phyloP scores from a whole-genome alignment of 2,113 vertebrate species.

The Saimiri boliviensis region DNA sequence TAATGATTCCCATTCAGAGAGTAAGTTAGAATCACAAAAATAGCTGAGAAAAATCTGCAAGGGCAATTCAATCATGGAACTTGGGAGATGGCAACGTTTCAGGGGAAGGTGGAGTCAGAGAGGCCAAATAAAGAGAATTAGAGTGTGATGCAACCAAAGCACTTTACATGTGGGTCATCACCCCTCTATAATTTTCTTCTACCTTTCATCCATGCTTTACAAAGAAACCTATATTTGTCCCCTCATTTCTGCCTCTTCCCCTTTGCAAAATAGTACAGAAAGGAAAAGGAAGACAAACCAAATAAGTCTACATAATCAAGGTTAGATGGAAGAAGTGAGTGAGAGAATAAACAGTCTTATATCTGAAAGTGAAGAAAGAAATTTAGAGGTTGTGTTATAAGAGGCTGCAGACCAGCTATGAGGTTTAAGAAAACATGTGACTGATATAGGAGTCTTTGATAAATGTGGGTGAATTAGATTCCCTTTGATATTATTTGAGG shows the following conservation, averaged over 20 bases:
- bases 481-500: not conserved
- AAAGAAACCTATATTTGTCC: not conserved
- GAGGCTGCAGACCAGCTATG: not conserved
- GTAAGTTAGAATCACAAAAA: not conserved
- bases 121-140: not conserved
- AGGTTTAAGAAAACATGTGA: not conserved
- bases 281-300: not conserved
- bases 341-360: not conserved
- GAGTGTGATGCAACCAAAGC: not conserved
- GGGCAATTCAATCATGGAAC: not conserved
- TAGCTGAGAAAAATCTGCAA: not conserved
- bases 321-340: not conserved
- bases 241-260: not conserved
- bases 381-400: not conserved
- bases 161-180: not conserved
- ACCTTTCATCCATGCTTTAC: not conserved
- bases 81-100: not conserved
- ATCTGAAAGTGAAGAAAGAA: not conserved
- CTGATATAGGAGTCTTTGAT: not conserved
- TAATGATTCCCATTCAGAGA: constrained; percentile 4
- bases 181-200: not conserved
- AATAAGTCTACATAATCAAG: not conserved
- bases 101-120: not conserved
- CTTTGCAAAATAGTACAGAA: constrained; percentile 7
- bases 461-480: not conserved